These are phyloP conservation scores for Aphodius sticticus DNA, from an alignment of 2,888 invertebrate species.

Conservation along the genomic window DNA sequence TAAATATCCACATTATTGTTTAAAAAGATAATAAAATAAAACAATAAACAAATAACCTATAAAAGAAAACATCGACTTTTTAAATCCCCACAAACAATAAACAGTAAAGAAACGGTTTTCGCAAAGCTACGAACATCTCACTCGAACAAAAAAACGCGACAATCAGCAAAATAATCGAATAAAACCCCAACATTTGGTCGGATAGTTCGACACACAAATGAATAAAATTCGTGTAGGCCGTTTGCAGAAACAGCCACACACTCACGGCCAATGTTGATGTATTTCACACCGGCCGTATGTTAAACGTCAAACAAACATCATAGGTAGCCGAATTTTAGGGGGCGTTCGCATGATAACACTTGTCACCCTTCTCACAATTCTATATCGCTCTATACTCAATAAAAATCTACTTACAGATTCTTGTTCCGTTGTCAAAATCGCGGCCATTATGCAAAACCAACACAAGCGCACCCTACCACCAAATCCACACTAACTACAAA, in stretches of 20 bases:
- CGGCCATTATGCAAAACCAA: constrained; percentile 67
- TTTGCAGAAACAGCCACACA: neutral
- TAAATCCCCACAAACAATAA: neutral
- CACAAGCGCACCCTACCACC: constrained; percentile 37
- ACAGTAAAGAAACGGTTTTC: neutral
- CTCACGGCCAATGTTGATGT: neutral
- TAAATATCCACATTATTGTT: no score
- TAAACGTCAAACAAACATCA: neutral
- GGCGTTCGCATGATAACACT: neutral
- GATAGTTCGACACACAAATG: neutral
- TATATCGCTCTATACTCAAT: constrained; percentile 24
- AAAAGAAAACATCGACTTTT: neutral
- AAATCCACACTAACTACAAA: constrained; percentile 38
- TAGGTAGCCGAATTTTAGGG: neutral
- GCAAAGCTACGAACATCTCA: neutral
- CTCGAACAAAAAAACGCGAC: neutral
- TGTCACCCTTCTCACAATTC: neutral
- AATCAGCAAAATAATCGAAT: neutral
- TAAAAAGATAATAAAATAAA: neutral
- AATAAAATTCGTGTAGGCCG: neutral
- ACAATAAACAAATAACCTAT: neutral
- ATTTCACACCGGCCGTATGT: neutral
- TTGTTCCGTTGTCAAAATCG: constrained; percentile 78
- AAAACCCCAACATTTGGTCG: neutral
- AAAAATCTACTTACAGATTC: constrained; percentile 71